These are phyloP conservation scores for Xenopus petersii DNA, from an alignment of 2,797 vertebrate genomes.

Conservation along the genomic window DNA sequence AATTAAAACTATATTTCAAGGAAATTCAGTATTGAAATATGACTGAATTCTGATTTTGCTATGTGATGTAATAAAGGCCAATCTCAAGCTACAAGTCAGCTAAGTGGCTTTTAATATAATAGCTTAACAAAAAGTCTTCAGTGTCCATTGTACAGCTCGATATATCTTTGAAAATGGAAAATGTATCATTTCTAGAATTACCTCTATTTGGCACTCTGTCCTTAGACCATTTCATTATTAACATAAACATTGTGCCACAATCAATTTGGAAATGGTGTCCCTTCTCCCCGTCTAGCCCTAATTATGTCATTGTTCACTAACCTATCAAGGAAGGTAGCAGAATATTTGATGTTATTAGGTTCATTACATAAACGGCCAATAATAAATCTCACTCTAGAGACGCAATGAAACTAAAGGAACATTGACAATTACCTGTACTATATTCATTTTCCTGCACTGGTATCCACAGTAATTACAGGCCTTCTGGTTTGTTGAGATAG, in stretches of 20 bases:
- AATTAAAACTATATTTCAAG: too few relatives aligned
- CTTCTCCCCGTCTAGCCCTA: slow-evolving; percentile 15
- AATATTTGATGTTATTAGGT: slow-evolving; percentile 36
- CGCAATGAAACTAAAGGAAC: slow-evolving; percentile 1
- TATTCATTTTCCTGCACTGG: slow-evolving; percentile 27
- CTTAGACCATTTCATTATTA: slow-evolving; percentile 27
- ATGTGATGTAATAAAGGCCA: not conserved
- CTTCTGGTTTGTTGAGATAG: slow-evolving; percentile 32
- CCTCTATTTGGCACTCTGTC: slow-evolving; percentile 3
- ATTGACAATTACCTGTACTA: slow-evolving; percentile 34
- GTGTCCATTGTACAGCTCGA: not conserved
- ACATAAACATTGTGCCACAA: slow-evolving; percentile 22
- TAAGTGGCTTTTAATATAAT: slow-evolving; percentile 22
- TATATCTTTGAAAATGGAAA: slow-evolving; percentile 26
- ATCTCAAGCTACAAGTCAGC: not conserved
- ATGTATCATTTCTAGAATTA: slow-evolving; percentile 15
- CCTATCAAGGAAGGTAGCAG: slow-evolving; percentile 22
- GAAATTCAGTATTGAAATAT: too few relatives aligned
- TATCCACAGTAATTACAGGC: slow-evolving; percentile 36
- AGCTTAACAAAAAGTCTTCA: slow-evolving; percentile 10
- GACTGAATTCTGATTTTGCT: too few relatives aligned
- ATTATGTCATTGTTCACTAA: slow-evolving; percentile 41
- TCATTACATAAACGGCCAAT: slow-evolving; percentile 36
- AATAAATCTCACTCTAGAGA: slow-evolving; percentile 32
- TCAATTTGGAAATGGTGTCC: slow-evolving; percentile 14